Percentiles rank a stretch among this genome's conserved stretches.
phyloP scores from a whole-genome alignment of 2,888 invertebrate species.

The Vesta saturnalis region DNA sequence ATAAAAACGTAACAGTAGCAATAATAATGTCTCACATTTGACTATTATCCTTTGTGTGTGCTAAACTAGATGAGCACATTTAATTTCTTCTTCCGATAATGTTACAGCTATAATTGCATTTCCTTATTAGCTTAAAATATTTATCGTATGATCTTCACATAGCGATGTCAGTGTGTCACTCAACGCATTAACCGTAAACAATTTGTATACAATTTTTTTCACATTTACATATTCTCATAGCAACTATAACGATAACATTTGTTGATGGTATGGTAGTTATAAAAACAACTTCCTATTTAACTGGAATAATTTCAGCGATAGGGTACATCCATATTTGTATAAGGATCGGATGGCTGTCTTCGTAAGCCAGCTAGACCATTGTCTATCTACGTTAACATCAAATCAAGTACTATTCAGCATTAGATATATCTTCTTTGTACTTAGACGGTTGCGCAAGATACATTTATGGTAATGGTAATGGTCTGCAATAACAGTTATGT shows the following conservation, averaged over 20 bases:
- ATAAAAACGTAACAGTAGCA: no score
- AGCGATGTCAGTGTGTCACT: neutral
- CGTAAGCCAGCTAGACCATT: neutral
- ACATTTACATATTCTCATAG: neutral
- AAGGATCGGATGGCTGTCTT: neutral
- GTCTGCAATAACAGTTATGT: slow-evolving; percentile 13
- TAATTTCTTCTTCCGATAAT: neutral
- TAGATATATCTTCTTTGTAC: slow-evolving; percentile 14
- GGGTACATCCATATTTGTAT: neutral
- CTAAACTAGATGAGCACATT: no score
- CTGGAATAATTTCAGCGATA: slow-evolving; percentile 10
- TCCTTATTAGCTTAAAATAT: neutral
- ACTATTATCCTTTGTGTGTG: no score
- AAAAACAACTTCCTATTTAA: slow-evolving; percentile 5
- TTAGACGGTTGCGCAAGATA: slow-evolving; percentile 1
- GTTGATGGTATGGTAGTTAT: neutral
- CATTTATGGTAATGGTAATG: slow-evolving; percentile 15
- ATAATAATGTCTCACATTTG: no score
- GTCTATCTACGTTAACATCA: slow-evolving; percentile 13
- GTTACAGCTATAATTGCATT: neutral
- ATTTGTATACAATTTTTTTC: neutral
- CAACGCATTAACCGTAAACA: neutral
- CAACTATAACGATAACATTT: neutral
- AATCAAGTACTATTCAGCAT: slow-evolving; percentile 6
- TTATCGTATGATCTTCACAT: slow-evolving; percentile 1